Evolutionary conservation across 2,888 invertebrate species (phyloP), one percentile per base, ranked within the genome.

Genomic region (Gnatocerus cornutus): DNA sequence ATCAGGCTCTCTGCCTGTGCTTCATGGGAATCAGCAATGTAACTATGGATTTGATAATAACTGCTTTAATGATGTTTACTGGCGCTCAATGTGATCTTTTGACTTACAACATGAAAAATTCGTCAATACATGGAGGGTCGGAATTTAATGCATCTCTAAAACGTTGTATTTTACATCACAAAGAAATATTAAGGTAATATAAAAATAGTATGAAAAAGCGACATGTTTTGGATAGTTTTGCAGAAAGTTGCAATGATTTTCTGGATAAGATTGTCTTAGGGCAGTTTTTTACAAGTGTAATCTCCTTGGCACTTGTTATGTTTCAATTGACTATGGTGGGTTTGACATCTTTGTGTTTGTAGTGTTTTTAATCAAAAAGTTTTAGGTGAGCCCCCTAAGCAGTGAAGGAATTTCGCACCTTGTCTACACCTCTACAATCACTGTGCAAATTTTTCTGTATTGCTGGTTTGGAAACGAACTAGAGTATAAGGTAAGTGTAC

Each of bases 1-100:
- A 71, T 33, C 71, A 71, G 45, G 41, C 48, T 21, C 10, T 71
- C 14, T 27, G 68, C n/a, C 64, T 65, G n/a, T 48, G 64, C 27
- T 33, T 50, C 10, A 43, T 65, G 10, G 41, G 61, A n/a, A 39
- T 41, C 6, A 46, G 64, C 3, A 71, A 68, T 61, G 45, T 71
- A 14, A 65, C 48, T 29, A 37, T 71, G 48, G 71, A 71, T 43
- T 56, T 58, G 4, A 58, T 71, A 16, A 56, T 59, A 16, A 50
- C 48, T 8, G 68, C 55, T 37, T 13, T 55, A 14, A 46, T 46
- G 53, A 43, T 63, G 16, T 68, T 14, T 10, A 21, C 46, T 53
- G 45, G 53, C 1, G 9, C 37, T 3, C 55, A 61, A 41, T 61
- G 61, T 45, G 50, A 61, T 27, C 21, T 68, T 29, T 9, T 59